phyloP scores from a whole-genome alignment of 2,888 invertebrate genomes.

The Plebejus melissa region DNA sequence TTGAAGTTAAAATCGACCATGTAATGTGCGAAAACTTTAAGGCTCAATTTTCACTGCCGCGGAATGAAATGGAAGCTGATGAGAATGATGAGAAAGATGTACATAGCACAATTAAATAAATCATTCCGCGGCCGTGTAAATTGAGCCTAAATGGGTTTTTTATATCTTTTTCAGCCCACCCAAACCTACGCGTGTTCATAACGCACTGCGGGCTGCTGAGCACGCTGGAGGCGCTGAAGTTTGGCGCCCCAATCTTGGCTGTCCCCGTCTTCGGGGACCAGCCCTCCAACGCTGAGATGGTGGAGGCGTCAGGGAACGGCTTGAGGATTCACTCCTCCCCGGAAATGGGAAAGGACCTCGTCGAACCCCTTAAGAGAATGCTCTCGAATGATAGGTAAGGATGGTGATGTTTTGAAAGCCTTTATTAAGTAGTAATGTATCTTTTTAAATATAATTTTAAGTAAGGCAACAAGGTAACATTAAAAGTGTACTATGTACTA shows the following conservation, averaged over 20 bases:
- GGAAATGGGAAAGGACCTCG: constrained; percentile 44
- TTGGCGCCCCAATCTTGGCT: constrained; percentile 53
- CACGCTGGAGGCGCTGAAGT: constrained; percentile 43
- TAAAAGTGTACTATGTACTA: too few species aligned
- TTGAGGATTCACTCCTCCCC: constrained; percentile 41
- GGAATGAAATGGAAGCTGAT: too few species aligned
- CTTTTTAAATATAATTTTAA: too few species aligned
- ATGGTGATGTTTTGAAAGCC: background rate
- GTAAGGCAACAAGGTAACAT: too few species aligned
- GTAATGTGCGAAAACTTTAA: too few species aligned
- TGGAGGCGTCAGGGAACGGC: constrained; percentile 46
- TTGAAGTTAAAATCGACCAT: too few species aligned
- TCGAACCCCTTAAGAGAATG: constrained; percentile 45
- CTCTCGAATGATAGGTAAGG: constrained; percentile 47
- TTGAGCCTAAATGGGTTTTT: background rate
- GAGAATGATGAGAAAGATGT: too few species aligned
- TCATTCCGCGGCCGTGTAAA: too few species aligned
- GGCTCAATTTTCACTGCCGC: too few species aligned
- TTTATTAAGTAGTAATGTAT: too few species aligned
- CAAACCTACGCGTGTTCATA: constrained; percentile 46
- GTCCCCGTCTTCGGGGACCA: constrained; percentile 61
- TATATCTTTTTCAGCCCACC: constrained; percentile 42
- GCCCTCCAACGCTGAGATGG: constrained; percentile 49
- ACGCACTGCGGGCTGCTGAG: constrained; percentile 51
- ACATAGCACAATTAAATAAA: too few species aligned